Evolutionary conservation across 1,140 invertebrate genomes (phyloP), one percentile per base, ranked within the genome.

Genomic region (Eufriesea mexicana): DNA sequence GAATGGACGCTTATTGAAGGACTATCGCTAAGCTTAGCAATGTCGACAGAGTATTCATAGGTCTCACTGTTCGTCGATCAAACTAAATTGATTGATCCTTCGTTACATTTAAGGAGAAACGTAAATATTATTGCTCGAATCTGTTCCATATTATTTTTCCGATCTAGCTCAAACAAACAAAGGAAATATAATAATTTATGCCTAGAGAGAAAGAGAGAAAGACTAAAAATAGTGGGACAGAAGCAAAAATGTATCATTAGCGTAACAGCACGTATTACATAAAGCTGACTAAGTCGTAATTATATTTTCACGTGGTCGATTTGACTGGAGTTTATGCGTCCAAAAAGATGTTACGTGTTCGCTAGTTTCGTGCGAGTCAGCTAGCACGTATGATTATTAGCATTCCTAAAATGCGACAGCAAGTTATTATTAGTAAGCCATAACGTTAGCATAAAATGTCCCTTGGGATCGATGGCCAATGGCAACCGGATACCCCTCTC

Each of bases 361-460:
- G 59, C 5, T 35, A 35, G 64, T 74, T 82, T 49, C 78, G 64
- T 59, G 83, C 70, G 47, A 78, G 54, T 25, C 57, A 28, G 51
- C 35, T 14, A 42, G 64, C 61, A 70, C 75, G 81, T 87, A 67
- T 84, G 89, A 89, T 89, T 67, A 67, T 81, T 90, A 91, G 88
- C 77, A 81, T 75, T 59, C 72, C 80, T 88, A 87, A 91, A 91
- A 91, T 86, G 79, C 82, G 83, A 84, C 81, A 70, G 86, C 82
- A 91, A 85, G 76, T 89, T 89, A 79, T 92, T 92, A 91, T 92
- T 92, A 92, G 87, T 82, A 86, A 88, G 83, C 83, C 79, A 90
- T 91, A 92, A 92, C 85, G 87, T 90, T 91, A 84, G 86, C 89
- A 89, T 91, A 91, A 91, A 92, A 91, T 87, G 90, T 89, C 86